Evolutionary conservation across 2,888 invertebrate species (phyloP).

Genomic region (Apodemia duryi): DNA sequence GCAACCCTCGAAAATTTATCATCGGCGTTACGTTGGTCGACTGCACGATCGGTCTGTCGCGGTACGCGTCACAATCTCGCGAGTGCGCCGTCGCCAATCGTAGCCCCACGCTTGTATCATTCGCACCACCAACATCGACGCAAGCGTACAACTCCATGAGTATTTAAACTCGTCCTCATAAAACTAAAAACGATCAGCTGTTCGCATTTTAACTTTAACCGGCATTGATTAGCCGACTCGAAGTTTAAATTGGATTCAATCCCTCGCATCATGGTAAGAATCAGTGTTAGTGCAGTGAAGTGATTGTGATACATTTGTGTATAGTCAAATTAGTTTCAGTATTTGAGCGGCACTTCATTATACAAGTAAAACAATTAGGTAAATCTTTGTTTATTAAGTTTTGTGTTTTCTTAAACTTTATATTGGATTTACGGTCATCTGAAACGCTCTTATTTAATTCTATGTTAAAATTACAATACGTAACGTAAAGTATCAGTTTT

Average conservation of each 20-base stretch:
- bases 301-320: constrained; percentile 18
- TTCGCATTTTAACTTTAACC: constrained; percentile 43
- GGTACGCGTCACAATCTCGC: constrained; percentile 46
- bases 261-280: constrained; percentile 66
- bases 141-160: constrained; percentile 52
- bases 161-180: constrained; percentile 37
- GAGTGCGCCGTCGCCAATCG: constrained; percentile 65
- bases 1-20: constrained; percentile 64
- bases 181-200: constrained; percentile 63
- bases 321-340: constrained; percentile 4
- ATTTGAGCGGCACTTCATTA: background rate
- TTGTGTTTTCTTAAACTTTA: no score
- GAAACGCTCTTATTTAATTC: no score
- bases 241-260: constrained; percentile 36
- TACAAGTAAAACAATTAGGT: background rate
- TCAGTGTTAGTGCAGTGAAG: constrained; percentile 54
- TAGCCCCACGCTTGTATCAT: constrained; percentile 51
- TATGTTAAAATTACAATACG: no score
- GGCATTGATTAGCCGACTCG: constrained; percentile 23
- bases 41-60: constrained; percentile 46
- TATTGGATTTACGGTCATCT: no score
- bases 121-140: constrained; percentile 64
- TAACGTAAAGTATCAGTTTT: no score
- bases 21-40: constrained; percentile 51
- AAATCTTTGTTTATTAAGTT: background rate